phyloP scores from a whole-genome alignment of 1,140 invertebrate species.

The Drosophila busckii region DNA sequence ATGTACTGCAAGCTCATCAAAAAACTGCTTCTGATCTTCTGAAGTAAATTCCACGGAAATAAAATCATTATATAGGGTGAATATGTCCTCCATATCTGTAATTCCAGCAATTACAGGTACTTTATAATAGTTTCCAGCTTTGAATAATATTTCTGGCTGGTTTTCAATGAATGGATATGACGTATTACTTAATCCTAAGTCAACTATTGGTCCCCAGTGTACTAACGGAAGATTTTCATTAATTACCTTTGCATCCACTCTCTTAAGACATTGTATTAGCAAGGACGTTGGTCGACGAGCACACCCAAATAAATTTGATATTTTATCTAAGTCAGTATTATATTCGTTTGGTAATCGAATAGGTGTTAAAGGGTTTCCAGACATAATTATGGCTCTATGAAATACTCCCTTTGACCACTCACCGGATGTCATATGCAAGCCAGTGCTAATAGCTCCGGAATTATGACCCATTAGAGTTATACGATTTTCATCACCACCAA shows the following conservation, averaged over 20 bases:
- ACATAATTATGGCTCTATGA: constrained; percentile 85
- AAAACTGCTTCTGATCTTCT: constrained; percentile 82
- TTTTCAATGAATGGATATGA: constrained; percentile 84
- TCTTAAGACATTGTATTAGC: constrained; percentile 85
- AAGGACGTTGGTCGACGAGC: constrained; percentile 82
- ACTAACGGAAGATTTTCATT: constrained; percentile 82
- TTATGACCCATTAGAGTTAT: constrained; percentile 94
- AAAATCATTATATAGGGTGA: constrained; percentile 81
- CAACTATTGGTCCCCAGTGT: constrained; percentile 88
- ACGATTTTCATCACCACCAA: constrained; percentile 90
- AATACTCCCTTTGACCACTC: constrained; percentile 83
- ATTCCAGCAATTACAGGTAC: constrained; percentile 87
- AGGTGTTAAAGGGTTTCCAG: constrained; percentile 84
- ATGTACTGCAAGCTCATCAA: constrained; percentile 81
- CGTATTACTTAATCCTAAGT: constrained; percentile 84
- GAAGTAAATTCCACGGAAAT: constrained; percentile 80
- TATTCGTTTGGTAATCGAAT: constrained; percentile 81
- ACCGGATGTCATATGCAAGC: constrained; percentile 83
- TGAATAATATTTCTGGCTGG: constrained; percentile 82
- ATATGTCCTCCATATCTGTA: constrained; percentile 88
- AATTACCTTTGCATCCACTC: constrained; percentile 81
- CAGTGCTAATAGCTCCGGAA: constrained; percentile 87
- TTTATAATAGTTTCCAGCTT: constrained; percentile 81
- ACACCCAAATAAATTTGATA: constrained; percentile 84
- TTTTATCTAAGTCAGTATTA: constrained; percentile 81